Conservation (phyloP, 1,140 invertebrate species). For the Temnothorax longispinosus region DNA sequence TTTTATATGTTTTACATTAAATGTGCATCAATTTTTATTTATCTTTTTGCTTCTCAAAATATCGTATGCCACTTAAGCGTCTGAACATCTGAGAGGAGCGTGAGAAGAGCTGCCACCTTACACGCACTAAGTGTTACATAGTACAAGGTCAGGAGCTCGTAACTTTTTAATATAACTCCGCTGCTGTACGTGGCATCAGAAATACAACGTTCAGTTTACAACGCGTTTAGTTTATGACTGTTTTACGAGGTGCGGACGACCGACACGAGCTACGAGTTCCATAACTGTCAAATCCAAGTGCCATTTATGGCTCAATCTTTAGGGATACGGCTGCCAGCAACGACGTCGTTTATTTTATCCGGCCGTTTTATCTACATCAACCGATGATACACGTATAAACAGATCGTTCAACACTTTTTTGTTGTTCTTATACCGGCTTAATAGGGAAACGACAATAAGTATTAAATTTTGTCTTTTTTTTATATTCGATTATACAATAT, state of each 20-base stretch:
- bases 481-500: neutral
- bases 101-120: neutral
- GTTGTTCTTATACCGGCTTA: neutral
- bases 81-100: neutral
- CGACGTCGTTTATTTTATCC: slow-evolving; percentile 77
- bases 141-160: slow-evolving; percentile 36
- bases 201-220: slow-evolving; percentile 75
- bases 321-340: slow-evolving; percentile 74
- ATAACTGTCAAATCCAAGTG: slow-evolving; percentile 84
- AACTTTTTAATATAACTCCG: slow-evolving; percentile 53
- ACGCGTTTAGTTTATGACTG: slow-evolving; percentile 80
- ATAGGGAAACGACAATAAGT: neutral
- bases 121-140: slow-evolving; percentile 24
- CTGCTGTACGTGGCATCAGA: neutral
- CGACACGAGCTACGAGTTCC: slow-evolving; percentile 81
- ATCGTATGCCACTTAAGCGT: neutral
- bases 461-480: neutral
- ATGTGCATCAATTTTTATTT: neutral
- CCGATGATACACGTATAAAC: slow-evolving; percentile 2
- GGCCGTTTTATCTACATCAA: slow-evolving; percentile 56
- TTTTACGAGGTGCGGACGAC: slow-evolving; percentile 82
- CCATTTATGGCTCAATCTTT: slow-evolving; percentile 80
- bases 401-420: neutral
- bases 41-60: neutral
- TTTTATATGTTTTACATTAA: neutral